Percentiles rank a stretch among this genome's conserved stretches.
phyloP scores from a whole-genome alignment of 2,797 vertebrate genomes.

The Lutra lutra region DNA sequence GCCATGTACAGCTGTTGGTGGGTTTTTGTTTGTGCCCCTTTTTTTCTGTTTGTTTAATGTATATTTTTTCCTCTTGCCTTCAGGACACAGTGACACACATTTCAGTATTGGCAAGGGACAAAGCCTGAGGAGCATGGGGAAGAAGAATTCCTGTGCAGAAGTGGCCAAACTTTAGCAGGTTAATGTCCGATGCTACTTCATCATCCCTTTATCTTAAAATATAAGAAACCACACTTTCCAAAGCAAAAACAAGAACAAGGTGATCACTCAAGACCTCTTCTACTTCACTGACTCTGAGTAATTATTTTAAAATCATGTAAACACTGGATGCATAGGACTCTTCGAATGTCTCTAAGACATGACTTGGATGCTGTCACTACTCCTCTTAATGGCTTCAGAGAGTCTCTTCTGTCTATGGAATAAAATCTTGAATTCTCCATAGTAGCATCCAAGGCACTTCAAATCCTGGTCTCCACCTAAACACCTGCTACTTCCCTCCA shows the following conservation, averaged over 20 bases:
- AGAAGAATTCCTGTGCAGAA: not conserved
- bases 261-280: not conserved
- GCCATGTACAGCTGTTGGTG: conserved; percentile 63
- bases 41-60: conserved; percentile 60
- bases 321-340: not conserved
- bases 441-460: not conserved
- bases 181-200: not conserved
- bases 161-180: not conserved
- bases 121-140: not conserved
- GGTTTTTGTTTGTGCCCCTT: conserved; percentile 60
- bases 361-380: not conserved
- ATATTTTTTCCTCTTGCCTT: conserved; percentile 1
- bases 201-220: not conserved
- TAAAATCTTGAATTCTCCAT: not conserved
- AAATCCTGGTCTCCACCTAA: not conserved
- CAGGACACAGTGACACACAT: conserved; percentile 49
- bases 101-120: conserved; percentile 15
- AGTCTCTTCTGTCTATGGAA: not conserved
- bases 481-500: not conserved
- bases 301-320: not conserved
- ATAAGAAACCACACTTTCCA: not conserved
- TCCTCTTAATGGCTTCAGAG: not conserved
- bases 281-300: not conserved
- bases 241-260: not conserved
- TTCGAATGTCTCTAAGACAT: not conserved